Evolutionary conservation across 2,113 vertebrate genomes (phyloP), one percentile per base, ranked within the genome.

Genomic region (Sebastes fasciatus): DNA sequence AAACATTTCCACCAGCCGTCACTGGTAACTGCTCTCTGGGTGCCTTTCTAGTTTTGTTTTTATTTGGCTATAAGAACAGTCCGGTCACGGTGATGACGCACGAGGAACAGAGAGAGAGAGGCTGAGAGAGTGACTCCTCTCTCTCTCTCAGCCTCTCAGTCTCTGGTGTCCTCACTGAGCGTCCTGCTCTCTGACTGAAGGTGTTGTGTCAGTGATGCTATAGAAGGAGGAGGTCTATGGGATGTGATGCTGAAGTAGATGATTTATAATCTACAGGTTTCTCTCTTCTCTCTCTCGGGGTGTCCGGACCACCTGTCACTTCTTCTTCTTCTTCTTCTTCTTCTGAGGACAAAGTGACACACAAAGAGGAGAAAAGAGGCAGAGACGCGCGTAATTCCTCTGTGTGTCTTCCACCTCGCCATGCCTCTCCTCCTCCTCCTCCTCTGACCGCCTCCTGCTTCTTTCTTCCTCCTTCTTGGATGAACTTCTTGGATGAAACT

Each of bases 401-500:
- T 9, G 87, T 82, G 88, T 86, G 85, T 49, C 85, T 13, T 19
- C 1, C 16, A 10, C 61, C 72, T 71, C 76, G 66, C 86, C 79
- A 91, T 90, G 90, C 81, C 54, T 13, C 70, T 70, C 12, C 26
- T 26, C 26, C 60, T 43, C 3, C 60, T 4, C 60, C 60, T 40
- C 34, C 80, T 45, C 63, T 69, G 75, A 26, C 46, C 45, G 9
- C 42, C 21, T 40, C 48, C 48, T 10, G 26, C 23, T 65, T 51
- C 46, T 17, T 9, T 67, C 17, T 10, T 8, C 51, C 51, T 52
- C 51, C 13, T 16, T 52, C 83, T 55, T 81, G 85, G 83, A 92
- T 90, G 93, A 93, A 92, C 93, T 92, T 23, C 19, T 55, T 49
- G 48, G 48, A 49, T 49, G 26, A 13, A 49, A 49, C 48, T 49